Evolutionary conservation across 2,888 invertebrate species (phyloP).

Genomic region (Spilarctia lutea): DNA sequence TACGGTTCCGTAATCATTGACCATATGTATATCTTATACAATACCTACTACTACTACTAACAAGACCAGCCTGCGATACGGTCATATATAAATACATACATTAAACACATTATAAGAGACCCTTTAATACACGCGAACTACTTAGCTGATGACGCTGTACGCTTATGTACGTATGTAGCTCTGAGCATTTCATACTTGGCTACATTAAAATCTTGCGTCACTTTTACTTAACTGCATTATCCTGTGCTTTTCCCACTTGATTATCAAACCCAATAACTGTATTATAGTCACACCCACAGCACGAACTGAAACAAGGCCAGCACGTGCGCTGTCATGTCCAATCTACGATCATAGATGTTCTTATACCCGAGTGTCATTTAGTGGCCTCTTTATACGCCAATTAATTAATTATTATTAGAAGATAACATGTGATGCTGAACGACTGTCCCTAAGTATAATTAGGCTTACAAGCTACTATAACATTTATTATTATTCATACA

Average conservation of each 20-base stretch:
- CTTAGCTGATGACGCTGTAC: neutral
- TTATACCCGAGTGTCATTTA: slow-evolving; percentile 37
- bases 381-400: slow-evolving; percentile 26
- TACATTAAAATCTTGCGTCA: neutral
- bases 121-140: neutral
- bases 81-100: neutral
- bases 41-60: too few species aligned
- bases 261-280: neutral
- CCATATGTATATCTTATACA: neutral
- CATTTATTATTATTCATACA: slow-evolving; percentile 6
- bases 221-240: neutral
- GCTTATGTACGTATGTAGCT: neutral
- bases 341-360: slow-evolving; percentile 42
- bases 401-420: slow-evolving; percentile 4
- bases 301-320: slow-evolving; percentile 9
- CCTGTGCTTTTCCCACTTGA: neutral
- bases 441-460: neutral
- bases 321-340: slow-evolving; percentile 21
- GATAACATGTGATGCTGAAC: neutral
- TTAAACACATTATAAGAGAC: neutral
- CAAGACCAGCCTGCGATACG: neutral
- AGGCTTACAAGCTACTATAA: slow-evolving; percentile 6
- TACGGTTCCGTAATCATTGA: neutral
- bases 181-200: neutral
- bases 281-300: neutral